These are phyloP conservation scores for Malurus alboscapulatus DNA, from an alignment of 2,113 vertebrate species.

Conservation along the genomic window DNA sequence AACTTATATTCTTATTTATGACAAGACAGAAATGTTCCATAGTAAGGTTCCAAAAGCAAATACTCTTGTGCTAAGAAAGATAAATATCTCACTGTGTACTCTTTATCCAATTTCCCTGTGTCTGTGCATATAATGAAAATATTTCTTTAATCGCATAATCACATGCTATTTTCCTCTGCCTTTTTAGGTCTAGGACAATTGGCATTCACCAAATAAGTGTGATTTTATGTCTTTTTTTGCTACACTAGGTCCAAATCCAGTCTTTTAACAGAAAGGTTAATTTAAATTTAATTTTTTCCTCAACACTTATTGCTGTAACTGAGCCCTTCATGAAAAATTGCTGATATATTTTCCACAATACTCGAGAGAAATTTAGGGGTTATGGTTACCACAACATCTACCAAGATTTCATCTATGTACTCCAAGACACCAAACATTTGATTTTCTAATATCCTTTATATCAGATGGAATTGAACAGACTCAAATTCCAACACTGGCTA, in stretches of 20 bases:
- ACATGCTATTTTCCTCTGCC: background rate
- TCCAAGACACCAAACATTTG: background rate
- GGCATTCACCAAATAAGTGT: background rate
- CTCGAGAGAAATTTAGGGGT: background rate
- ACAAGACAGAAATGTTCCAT: background rate
- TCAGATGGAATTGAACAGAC: background rate
- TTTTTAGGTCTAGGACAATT: background rate
- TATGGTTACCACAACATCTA: background rate
- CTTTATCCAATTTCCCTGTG: background rate
- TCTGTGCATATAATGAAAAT: background rate
- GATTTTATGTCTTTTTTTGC: background rate
- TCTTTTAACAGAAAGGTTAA: background rate
- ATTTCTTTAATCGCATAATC: background rate
- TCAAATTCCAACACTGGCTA: background rate
- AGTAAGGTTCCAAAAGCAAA: background rate
- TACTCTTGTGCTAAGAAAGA: background rate
- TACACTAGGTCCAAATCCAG: background rate
- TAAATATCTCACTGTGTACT: accelerated
- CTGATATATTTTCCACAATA: background rate
- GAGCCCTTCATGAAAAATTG: background rate
- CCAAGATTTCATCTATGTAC: background rate
- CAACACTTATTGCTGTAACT: background rate
- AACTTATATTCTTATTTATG: background rate
- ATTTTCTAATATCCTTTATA: background rate
- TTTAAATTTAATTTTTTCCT: background rate